Evolutionary conservation across 2,797 vertebrate species (phyloP).

Genomic region (Nothura maculosa): DNA sequence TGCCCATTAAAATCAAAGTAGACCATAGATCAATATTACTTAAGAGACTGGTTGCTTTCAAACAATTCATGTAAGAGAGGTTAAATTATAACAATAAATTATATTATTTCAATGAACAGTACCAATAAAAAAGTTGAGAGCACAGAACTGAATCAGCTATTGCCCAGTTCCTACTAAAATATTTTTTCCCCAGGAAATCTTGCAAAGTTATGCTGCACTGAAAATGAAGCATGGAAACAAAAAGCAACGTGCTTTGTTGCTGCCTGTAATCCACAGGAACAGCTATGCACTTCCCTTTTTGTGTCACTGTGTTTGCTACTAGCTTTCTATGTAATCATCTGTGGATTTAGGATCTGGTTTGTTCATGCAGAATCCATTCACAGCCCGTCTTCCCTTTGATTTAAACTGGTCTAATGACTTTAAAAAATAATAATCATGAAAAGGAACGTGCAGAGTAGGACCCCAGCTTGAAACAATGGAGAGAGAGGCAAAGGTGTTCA

Average conservation of each 20-base stretch:
- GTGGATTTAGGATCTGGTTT: not conserved
- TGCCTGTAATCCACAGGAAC: not conserved
- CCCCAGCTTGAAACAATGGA: not conserved
- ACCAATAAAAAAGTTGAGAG: not conserved
- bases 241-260: not conserved
- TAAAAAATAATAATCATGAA: not conserved
- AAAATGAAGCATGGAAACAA: not conserved
- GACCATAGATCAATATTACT: conserved; percentile 21
- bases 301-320: not conserved
- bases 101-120: conserved; percentile 16
- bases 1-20: conserved; percentile 40
- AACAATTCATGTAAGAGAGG: conserved; percentile 35
- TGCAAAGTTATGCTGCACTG: not conserved
- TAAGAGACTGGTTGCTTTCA: conserved; percentile 56
- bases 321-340: not conserved
- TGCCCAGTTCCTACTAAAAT: not conserved
- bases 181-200: conserved; percentile 7
- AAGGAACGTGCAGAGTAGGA: not conserved
- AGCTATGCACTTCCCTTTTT: not conserved
- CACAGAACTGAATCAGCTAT: not conserved
- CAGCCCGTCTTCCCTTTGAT: not conserved
- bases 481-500: not conserved
- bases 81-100: conserved; percentile 63
- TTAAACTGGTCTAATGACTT: not conserved
- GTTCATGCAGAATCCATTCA: not conserved